phyloP scores from a whole-genome alignment of 2,888 invertebrate genomes.

The Drosophila ezoana region DNA sequence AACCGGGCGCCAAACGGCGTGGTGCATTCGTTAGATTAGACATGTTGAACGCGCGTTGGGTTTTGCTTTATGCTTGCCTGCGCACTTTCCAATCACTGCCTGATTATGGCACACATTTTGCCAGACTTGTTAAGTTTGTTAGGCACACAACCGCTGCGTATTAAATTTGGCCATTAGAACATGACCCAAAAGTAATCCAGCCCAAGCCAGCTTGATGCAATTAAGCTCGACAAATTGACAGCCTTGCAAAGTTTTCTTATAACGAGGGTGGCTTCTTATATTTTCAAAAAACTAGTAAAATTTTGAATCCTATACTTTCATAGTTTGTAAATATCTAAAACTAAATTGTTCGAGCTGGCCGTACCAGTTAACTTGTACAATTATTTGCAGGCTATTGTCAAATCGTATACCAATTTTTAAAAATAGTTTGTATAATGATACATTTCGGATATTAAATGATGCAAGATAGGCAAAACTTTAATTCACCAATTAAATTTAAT shows the following conservation, averaged over 20 bases:
- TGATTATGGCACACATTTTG: conserved; percentile 34
- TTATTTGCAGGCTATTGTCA: too few species aligned
- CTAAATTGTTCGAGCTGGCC: too few species aligned
- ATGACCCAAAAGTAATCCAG: conserved; percentile 11
- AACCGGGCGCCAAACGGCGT: conserved; percentile 74
- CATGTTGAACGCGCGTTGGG: conserved; percentile 59
- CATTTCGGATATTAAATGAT: too few species aligned
- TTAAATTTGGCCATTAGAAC: conserved; percentile 47
- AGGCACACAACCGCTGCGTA: conserved; percentile 26
- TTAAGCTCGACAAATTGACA: conserved; percentile 45
- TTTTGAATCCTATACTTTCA: too few species aligned
- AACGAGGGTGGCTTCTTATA: conserved; percentile 1
- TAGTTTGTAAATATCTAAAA: background rate
- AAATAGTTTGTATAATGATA: too few species aligned
- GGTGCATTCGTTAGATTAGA: conserved; percentile 68
- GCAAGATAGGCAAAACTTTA: too few species aligned
- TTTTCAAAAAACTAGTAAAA: background rate
- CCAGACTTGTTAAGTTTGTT: conserved; percentile 13
- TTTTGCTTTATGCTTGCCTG: conserved; percentile 26
- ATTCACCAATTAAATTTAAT: too few species aligned
- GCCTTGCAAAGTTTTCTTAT: conserved; percentile 22
- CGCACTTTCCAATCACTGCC: conserved; percentile 41
- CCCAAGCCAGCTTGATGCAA: conserved; percentile 57
- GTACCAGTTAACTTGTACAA: too few species aligned
- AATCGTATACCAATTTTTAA: too few species aligned